Base-by-base conservation (phyloP, 2,888 invertebrate species). In the Diarsia dahlii region DNA sequence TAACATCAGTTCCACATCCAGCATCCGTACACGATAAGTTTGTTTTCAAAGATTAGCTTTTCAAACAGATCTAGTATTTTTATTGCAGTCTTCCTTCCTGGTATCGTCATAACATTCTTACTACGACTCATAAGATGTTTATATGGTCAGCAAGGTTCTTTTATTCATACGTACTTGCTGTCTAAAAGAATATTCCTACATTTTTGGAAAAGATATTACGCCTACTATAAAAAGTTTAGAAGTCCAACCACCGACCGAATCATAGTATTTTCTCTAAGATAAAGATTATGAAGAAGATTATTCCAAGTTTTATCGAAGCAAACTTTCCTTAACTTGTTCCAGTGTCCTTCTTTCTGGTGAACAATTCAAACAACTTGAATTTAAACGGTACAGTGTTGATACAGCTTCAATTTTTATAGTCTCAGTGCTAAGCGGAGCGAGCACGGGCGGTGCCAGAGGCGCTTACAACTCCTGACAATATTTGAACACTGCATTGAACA, bases 401-500 rank as follows among this genome's bases (percentile, higher is more conserved):
- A 87, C 87, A 88, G 86, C 84, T 87, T 87, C 79, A 85, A 88
- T 84, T 88, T 89, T 89, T 86, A 88, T 85, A 89, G 87, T 84
- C 84, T 84, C 84, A 77, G 81, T 78, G 74, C 74, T 71, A 73
- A 80, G 62, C 73, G 68, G 67, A 73, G 78, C 73, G 75, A 82
- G 34, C 62, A 67, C 70, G 52, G 52, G 82, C 70, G 79, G 77
- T 84, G 87, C 85, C 88, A 84, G 88, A 89, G 87, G 89, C 89
- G 89, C 89, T 89, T 89, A 90, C 89, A 87, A 76, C 81, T 88
- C 84, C 76, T 76, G 88, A 88, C 90, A 93, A 92, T 93, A 93
- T 93, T 93, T 92, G 89, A 90, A 90, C 88, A 89, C 79, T 87
- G 88, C 85, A 80, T 84, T 90, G 86, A 81, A 80, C 85, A 89